Conservation (phyloP, 35 echinoderm and acorn worm species). For the Hemicentrotus pulcherrimus region DNA sequence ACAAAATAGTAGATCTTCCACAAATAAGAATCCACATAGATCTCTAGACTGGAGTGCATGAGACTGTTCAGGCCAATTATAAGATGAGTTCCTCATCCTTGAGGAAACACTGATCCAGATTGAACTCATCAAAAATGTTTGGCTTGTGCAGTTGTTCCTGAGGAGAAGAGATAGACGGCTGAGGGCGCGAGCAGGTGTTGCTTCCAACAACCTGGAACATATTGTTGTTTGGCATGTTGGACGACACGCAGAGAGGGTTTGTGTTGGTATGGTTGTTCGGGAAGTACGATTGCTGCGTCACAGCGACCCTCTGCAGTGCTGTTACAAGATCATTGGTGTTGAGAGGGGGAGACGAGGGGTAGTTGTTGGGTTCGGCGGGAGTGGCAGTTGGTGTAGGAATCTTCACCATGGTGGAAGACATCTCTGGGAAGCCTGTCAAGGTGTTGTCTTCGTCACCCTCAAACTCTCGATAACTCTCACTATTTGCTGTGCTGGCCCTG, state of each 20-base stretch:
- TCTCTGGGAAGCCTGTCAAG: conserved; percentile 26
- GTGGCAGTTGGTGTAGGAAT: conserved; percentile 62
- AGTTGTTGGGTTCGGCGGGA: conserved; percentile 47
- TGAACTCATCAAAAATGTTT: conserved; percentile 71
- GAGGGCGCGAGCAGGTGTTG: not conserved
- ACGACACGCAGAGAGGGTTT: not conserved
- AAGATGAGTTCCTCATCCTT: conserved; percentile 48
- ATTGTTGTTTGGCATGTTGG: conserved; percentile 10
- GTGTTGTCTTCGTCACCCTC: conserved; percentile 32
- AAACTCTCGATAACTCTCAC: not conserved
- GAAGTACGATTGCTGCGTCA: not conserved
- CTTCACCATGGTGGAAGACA: not conserved
- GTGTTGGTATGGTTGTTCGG: not conserved
- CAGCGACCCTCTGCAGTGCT: conserved; percentile 44
- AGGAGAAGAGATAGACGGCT: not conserved
- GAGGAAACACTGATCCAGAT: conserved; percentile 72
- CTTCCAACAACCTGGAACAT: not conserved
- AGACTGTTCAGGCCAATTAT: not conserved
- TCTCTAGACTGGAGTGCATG: no score
- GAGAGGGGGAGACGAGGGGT: conserved; percentile 39
- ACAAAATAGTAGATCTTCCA: no score
- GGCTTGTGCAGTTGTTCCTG: not conserved
- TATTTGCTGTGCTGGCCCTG: not conserved
- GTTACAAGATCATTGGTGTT: conserved; percentile 61
- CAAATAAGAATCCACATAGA: not conserved